These are phyloP conservation scores for Yponomeuta plumbellus DNA, from an alignment of 2,888 invertebrate species.

Conservation along the genomic window DNA sequence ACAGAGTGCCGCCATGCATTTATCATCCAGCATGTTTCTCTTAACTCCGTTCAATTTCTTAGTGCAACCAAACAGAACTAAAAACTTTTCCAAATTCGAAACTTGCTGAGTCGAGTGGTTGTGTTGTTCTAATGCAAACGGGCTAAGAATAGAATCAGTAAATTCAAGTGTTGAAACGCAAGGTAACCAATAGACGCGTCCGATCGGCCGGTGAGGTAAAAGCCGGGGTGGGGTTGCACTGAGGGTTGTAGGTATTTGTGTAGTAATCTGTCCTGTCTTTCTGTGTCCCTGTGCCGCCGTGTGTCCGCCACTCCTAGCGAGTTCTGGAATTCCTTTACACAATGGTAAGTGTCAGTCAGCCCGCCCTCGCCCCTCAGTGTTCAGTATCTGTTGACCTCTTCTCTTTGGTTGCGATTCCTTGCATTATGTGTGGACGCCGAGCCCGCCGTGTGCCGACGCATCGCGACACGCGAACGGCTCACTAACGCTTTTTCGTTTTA, in stretches of 20 bases:
- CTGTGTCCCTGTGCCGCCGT: constrained; percentile 83
- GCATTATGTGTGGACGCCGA: constrained; percentile 71
- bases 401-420: constrained; percentile 74
- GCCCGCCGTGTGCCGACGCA: constrained; percentile 56
- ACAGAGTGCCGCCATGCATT: constrained; percentile 49
- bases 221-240: constrained; percentile 75
- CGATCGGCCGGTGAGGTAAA: constrained; percentile 64
- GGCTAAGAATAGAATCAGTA: constrained; percentile 50
- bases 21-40: constrained; percentile 56
- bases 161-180: constrained; percentile 71
- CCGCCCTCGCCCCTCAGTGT: constrained; percentile 78
- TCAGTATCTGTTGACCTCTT: constrained; percentile 74
- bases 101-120: constrained; percentile 40
- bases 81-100: constrained; percentile 27
- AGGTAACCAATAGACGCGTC: constrained; percentile 73
- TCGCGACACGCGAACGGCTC: constrained; percentile 62
- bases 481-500: constrained; percentile 69
- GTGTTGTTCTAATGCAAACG: constrained; percentile 75
- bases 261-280: constrained; percentile 80
- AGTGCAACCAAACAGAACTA: constrained; percentile 46
- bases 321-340: constrained; percentile 99
- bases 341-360: constrained; percentile 94
- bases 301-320: constrained; percentile 90
- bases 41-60: constrained; percentile 43
- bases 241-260: constrained; percentile 78